A percentile compares a stretch with the other conserved stretches of the same genome.
Conservation (phyloP, 2,797 vertebrate species). For the Chaenodraco wilsoni region DNA sequence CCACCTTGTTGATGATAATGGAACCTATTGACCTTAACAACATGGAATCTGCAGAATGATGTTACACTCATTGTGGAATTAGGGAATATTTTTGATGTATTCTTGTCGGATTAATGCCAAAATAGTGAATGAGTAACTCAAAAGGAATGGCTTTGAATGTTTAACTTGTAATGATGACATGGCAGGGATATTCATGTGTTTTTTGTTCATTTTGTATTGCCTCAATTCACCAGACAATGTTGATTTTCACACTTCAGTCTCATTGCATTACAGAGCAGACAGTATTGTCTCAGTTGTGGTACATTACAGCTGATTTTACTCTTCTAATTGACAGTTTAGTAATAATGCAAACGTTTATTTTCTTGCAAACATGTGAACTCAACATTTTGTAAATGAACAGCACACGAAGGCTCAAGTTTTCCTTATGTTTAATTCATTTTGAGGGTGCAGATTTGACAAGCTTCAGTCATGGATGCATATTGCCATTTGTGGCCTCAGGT, state of each 20-base stretch:
- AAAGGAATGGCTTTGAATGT: background rate
- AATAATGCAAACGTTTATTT: background rate
- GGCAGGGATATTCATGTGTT: background rate
- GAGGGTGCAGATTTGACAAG: no score
- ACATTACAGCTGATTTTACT: background rate
- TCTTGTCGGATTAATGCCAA: background rate
- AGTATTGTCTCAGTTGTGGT: background rate
- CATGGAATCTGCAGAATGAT: background rate
- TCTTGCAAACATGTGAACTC: background rate
- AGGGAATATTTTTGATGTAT: background rate
- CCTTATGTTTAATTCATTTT: background rate
- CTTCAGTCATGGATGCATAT: background rate
- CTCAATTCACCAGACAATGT: background rate
- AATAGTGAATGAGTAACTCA: background rate
- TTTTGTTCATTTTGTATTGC: background rate
- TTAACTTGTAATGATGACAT: constrained; percentile 19
- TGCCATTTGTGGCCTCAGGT: constrained; percentile 22
- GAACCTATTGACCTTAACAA: background rate
- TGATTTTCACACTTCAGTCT: constrained; percentile 15
- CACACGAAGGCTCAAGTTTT: background rate
- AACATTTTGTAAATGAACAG: background rate
- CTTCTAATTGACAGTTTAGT: background rate
- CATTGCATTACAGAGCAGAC: background rate
- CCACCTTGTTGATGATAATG: background rate
- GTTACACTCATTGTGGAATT: background rate